Percentiles rank a stretch among this genome's conserved stretches.
Evolutionary conservation across 2,888 invertebrate species (phyloP).

Genomic region (Eristalinus sepulchralis): DNA sequence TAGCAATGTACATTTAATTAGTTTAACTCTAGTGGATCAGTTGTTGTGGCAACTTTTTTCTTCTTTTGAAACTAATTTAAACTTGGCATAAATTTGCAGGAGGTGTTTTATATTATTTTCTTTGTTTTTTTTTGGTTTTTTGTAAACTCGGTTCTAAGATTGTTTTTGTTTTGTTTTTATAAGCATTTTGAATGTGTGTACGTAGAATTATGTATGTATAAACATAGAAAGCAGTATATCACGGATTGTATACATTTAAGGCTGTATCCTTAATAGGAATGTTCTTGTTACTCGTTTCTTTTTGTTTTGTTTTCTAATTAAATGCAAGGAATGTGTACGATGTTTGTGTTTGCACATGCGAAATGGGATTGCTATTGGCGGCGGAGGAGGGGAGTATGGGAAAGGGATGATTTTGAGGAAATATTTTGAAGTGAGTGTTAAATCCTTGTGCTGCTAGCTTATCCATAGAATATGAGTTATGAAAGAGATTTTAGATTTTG

Average conservation of each 20-base stretch:
- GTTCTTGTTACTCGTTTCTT: conserved; percentile 54
- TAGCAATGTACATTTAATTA: conserved; percentile 35
- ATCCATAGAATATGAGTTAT: conserved; percentile 57
- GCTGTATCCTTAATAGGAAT: conserved; percentile 69
- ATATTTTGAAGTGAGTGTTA: background rate
- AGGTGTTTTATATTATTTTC: conserved; percentile 5
- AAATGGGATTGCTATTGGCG: conserved; percentile 61
- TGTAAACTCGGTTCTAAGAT: conserved; percentile 15
- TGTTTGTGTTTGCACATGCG: conserved; percentile 26
- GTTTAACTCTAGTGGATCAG: conserved; percentile 17
- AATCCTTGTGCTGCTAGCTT: conserved; percentile 34
- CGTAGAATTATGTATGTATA: conserved; percentile 66
- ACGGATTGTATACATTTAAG: conserved; percentile 74
- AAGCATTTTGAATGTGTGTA: conserved; percentile 56
- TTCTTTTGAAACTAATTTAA: conserved; percentile 28
- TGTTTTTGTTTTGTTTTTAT: background rate
- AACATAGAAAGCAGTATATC: conserved; percentile 72
- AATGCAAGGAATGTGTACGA: conserved; percentile 58
- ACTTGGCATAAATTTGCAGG: conserved; percentile 56
- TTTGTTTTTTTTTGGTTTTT: background rate
- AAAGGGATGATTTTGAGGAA: background rate
- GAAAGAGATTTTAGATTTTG: conserved; percentile 3
- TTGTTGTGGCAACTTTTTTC: background rate
- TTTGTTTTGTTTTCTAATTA: conserved; percentile 53
- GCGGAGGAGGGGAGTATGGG: background rate